Base-by-base conservation (phyloP, 2,797 vertebrate species). In the Champsocephalus gunnari region DNA sequence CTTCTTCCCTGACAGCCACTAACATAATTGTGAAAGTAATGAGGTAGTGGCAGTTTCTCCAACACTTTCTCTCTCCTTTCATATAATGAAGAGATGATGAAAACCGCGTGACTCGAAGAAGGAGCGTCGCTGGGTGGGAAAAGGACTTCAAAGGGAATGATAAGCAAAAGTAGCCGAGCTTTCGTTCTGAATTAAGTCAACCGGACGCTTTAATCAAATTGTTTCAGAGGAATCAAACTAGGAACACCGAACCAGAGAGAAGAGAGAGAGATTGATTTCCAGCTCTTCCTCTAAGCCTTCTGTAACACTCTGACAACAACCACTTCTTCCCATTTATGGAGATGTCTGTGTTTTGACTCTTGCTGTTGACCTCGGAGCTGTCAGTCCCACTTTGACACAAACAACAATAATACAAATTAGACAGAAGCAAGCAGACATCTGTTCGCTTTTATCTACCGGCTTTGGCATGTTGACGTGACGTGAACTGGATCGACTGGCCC, bases 11-110 rank as follows among this genome's bases (percentile, higher is more conserved):
- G 92, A 94, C 91, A 93, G 88, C 77, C 85, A 86, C 89, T 86
- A 81, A 88, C 94, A 94, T 93, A 94, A 93, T 92, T 86, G 74
- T 90, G 73, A 88, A 87, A 82, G 87, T 91, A 93, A 95, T 88
- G 83, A 93, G 87, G 86, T 80, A 85, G 82, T 68, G 70, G 77
- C 73, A 73, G 83, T 68, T 86, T 75, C 43, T 38, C 16, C 21
- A 41, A 47, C 67, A 38, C 70, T 67, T 54, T 81, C 66, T 75
- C 60, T 53, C 67, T 73, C 69, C 62, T 86, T 89, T 91, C 79
- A 90, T 79, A 84, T 80, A 81, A 91, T 82, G 79, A 88, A 84
- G 85, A 73, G 84, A 87, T 91, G 87, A 88, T 91, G 88, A 90
- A 93, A 91, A 88, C 83, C 85, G 74, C 81, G 45, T 79, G 87